Evolutionary conservation across 1,140 invertebrate genomes (phyloP).

Genomic region (Ridgeia piscesae): DNA sequence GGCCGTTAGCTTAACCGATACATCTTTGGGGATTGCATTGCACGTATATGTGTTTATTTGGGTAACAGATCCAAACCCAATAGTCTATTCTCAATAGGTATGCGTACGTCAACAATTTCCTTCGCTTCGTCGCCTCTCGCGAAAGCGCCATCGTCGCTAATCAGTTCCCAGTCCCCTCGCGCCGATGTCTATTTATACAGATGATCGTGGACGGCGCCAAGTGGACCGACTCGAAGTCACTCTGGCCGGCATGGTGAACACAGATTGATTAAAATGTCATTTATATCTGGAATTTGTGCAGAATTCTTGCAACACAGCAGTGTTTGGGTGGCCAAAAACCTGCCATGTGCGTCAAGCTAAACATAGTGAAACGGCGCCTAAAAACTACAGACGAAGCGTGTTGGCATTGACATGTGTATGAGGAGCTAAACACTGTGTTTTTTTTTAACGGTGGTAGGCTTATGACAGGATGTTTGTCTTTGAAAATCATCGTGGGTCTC

Average conservation of each 20-base stretch:
- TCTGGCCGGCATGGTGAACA: background rate
- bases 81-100: background rate
- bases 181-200: background rate
- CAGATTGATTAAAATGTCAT: background rate
- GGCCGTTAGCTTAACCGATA: background rate
- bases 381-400: background rate
- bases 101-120: background rate
- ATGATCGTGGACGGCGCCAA: background rate
- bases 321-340: background rate
- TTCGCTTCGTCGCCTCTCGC: background rate
- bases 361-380: background rate
- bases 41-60: background rate
- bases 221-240: background rate
- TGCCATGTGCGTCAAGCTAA: background rate
- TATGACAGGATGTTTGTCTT: background rate
- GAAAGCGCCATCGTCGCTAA: background rate
- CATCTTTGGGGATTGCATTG: background rate
- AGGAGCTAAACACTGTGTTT: background rate
- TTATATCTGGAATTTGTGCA: background rate
- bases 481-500: background rate
- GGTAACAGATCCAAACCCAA: background rate
- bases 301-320: background rate
- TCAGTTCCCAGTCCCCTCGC: background rate
- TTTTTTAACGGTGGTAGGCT: background rate
- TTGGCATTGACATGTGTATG: background rate